Percentiles rank a stretch among this genome's conserved stretches.
These are phyloP conservation scores for Premnoplex brunnescens DNA, from an alignment of 2,797 vertebrate genomes.

Conservation along the genomic window DNA sequence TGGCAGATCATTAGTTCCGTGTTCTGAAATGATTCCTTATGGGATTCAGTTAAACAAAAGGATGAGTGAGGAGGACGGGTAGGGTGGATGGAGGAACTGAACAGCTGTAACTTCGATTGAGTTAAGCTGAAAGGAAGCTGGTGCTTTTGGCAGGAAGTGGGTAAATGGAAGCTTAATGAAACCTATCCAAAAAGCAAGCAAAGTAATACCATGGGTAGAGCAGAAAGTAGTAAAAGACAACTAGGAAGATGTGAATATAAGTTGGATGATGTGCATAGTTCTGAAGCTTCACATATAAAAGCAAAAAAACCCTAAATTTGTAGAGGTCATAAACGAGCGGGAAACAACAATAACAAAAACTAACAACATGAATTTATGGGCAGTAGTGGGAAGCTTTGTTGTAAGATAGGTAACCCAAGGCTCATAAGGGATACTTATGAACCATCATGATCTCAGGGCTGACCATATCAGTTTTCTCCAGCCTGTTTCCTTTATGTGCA, in stretches of 20 bases:
- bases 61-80: neutral
- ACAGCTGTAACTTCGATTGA: neutral
- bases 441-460: neutral
- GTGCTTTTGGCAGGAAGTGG: neutral
- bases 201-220: neutral
- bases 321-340: neutral
- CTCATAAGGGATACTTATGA: neutral
- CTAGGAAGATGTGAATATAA: neutral
- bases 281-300: neutral
- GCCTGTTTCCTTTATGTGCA: neutral
- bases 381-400: neutral
- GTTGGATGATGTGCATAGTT: neutral
- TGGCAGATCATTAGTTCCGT: neutral
- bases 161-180: neutral
- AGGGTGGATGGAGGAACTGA: neutral
- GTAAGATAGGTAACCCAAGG: neutral
- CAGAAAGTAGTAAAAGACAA: neutral
- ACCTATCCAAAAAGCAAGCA: neutral
- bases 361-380: neutral
- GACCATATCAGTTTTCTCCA: neutral
- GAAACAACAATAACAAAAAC: neutral
- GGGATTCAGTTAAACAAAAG: neutral
- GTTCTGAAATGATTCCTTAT: neutral
- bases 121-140: neutral
- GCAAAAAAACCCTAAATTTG: accelerated